A percentile compares a stretch with the other conserved stretches of the same genome.
phyloP scores from a whole-genome alignment of 1,140 invertebrate genomes.

The Hycleus cichorii region DNA sequence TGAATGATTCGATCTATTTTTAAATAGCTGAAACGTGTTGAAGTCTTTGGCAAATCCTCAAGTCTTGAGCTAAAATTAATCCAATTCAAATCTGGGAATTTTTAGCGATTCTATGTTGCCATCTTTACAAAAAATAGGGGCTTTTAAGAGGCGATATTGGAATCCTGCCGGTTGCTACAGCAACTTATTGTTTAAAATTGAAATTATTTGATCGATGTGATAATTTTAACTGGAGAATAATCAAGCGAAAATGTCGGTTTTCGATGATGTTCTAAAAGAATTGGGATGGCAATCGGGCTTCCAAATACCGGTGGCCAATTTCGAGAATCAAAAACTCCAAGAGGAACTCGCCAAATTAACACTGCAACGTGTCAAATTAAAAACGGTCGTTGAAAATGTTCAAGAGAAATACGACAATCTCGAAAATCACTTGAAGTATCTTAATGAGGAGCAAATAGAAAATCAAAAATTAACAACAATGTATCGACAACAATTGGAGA shows the following conservation, averaged over 20 bases:
- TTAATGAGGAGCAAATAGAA: conserved; percentile 48
- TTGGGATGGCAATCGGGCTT: conserved; percentile 66
- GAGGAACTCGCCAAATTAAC: conserved; percentile 43
- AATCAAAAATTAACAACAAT: conserved; percentile 43
- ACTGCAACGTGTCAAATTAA: conserved; percentile 26
- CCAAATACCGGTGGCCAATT: conserved; percentile 63
- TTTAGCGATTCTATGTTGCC: too few species aligned
- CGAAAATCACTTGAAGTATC: conserved; percentile 46
- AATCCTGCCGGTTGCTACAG: background rate
- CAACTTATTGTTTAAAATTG: background rate
- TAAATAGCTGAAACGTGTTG: too few species aligned
- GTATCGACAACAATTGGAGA: conserved; percentile 52
- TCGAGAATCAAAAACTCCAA: conserved; percentile 60
- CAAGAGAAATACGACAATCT: conserved; percentile 42
- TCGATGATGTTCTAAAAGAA: conserved; percentile 47
- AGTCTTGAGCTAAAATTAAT: too few species aligned
- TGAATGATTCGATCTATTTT: too few species aligned
- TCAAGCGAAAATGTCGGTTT: conserved; percentile 43
- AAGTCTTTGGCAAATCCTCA: too few species aligned
- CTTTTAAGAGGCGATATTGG: too few species aligned
- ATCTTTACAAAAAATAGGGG: too few species aligned
- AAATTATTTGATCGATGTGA: background rate
- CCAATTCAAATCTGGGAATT: too few species aligned
- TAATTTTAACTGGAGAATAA: conserved; percentile 15
- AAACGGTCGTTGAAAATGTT: conserved; percentile 20